These are phyloP conservation scores for Pheosia tremula DNA, from an alignment of 2,888 invertebrate species.

Conservation along the genomic window DNA sequence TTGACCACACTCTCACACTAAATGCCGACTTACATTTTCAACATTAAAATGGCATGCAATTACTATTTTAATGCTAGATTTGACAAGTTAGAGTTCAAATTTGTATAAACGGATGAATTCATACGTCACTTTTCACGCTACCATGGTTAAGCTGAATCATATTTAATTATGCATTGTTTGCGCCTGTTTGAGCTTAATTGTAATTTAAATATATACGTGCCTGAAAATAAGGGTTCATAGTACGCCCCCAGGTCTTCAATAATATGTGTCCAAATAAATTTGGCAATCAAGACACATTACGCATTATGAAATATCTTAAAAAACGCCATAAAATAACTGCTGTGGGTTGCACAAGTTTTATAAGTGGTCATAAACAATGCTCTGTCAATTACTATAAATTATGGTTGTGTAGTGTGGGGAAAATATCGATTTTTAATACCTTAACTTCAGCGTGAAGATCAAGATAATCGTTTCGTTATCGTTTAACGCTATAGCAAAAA, in stretches of 20 bases:
- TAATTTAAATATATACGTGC: background rate
- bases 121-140: background rate
- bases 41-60: conserved; percentile 2
- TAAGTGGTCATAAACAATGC: conserved; percentile 51
- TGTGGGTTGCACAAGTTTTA: conserved; percentile 37
- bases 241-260: too few species aligned
- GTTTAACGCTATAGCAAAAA: too few species aligned
- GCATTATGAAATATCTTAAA: conserved; percentile 20
- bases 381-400: conserved; percentile 56
- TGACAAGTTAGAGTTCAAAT: conserved; percentile 4
- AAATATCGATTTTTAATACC: conserved; percentile 13
- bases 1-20: background rate
- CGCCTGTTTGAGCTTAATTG: background rate
- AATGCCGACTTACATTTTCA: background rate
- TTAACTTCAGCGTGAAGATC: too few species aligned
- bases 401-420: conserved; percentile 27
- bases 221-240: too few species aligned
- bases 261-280: background rate
- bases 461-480: background rate
- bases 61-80: conserved; percentile 11
- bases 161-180: background rate
- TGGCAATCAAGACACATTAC: conserved; percentile 18
- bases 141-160: background rate
- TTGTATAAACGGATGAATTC: conserved; percentile 3
- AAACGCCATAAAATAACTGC: conserved; percentile 26